Conservation (phyloP, 2,113 vertebrate species). For the Ictidomys tridecemlineatus region DNA sequence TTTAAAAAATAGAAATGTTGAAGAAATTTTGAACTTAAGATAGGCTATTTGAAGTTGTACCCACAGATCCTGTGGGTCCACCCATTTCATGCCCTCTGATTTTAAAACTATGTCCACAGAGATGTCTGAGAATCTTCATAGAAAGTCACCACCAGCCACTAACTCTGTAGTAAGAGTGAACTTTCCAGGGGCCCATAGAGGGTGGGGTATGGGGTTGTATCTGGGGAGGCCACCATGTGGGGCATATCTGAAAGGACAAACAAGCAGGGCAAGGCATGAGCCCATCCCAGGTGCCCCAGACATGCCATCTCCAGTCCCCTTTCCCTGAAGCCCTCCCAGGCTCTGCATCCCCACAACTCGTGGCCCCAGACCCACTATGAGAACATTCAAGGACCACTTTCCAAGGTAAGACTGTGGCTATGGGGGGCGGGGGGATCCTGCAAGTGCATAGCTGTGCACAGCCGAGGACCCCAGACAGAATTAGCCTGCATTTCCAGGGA, state of each 20-base stretch:
- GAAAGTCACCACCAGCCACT: neutral
- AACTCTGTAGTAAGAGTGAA: neutral
- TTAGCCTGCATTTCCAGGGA: rapidly evolving
- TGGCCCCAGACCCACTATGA: neutral
- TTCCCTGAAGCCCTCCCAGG: neutral
- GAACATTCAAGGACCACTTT: neutral
- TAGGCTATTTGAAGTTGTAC: neutral
- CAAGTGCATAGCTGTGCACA: too few relatives aligned
- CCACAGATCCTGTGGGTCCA: neutral
- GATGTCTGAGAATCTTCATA: neutral
- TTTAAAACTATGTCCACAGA: neutral
- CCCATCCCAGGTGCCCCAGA: neutral
- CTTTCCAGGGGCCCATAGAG: neutral
- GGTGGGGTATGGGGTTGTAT: rapidly evolving
- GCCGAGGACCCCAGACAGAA: neutral
- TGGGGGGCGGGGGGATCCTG: too few relatives aligned
- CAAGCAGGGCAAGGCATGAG: neutral
- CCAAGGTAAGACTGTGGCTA: neutral
- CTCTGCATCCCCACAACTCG: neutral
- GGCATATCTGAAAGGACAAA: neutral
- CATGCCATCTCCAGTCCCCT: neutral
- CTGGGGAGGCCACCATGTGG: too few relatives aligned
- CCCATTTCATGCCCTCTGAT: neutral
- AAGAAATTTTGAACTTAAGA: neutral
- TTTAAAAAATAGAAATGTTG: neutral